Evolutionary conservation across 2,888 invertebrate species (phyloP), one percentile per base, ranked within the genome.

Genomic region (Euplexia lucipara): DNA sequence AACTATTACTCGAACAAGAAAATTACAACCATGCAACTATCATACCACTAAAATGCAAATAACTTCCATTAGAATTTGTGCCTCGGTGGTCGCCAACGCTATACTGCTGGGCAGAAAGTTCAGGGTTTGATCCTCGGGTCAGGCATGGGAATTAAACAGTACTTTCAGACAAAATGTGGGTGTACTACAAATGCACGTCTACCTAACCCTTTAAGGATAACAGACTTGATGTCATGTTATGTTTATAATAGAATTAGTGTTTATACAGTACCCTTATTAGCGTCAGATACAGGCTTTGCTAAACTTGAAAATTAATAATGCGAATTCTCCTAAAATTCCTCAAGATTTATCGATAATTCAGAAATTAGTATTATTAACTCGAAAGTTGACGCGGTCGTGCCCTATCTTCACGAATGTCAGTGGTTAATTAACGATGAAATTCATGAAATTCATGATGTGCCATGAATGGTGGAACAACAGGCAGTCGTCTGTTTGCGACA

Each of bases 401-500:
- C 58, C 44, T 68, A 51, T 45, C 52, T 51, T 73, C 66, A 59
- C 49, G 26, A 26, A 52, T 69, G 61, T 62, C 71, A 71, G 69
- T 54, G 45, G 58, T 82, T 82, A 83, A 83, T 83, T 79, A 84
- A 79, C 56, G 56, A 61, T 45, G 35, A 35, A 20, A 61, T 35
- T 34, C 56, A 18, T 52, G 59, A 78, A 75, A 73, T 73, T 78
- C 59, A 75, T 66, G 78, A 77, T 76, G 70, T 65, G 70, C 65
- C 60, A 67, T 83, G 82, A 84, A 83, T 82, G 67, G 80, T 51
- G 51, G 66, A 62, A 79, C 70, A 62, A 64, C 57, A 65, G 72
- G 63, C 56, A 65, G 72, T 66, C 71, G 77, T 69, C 85, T 89
- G 87, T 65, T 70, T 34, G 45, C 67, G 88, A 87, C 88, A 83